phyloP scores from a whole-genome alignment of 2,888 invertebrate species.

The Protophormia terraenovae region DNA sequence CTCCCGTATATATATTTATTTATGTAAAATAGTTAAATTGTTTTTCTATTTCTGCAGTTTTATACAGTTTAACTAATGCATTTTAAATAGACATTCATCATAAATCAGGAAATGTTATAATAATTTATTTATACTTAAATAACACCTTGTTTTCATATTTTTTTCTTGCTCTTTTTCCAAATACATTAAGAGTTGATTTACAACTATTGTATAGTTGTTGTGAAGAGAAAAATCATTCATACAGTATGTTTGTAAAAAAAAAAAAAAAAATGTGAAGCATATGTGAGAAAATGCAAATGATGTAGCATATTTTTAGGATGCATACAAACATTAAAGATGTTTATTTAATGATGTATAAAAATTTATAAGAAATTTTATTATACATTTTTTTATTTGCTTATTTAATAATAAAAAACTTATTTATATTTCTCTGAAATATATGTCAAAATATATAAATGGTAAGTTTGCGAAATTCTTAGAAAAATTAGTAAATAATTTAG shows the following conservation, averaged over 20 bases:
- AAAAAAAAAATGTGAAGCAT: too few species aligned
- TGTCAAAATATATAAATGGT: too few species aligned
- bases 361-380: too few species aligned
- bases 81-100: constrained; percentile 47
- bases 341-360: not conserved
- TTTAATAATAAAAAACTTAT: not conserved
- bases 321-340: not conserved
- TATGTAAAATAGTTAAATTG: too few species aligned
- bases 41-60: not conserved
- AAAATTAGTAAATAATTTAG: too few species aligned
- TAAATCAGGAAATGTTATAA: constrained; percentile 52
- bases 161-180: not conserved
- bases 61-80: constrained; percentile 29
- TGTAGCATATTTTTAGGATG: constrained; percentile 15
- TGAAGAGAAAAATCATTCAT: not conserved
- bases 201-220: not conserved
- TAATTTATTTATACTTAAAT: constrained; percentile 54
- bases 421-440: too few species aligned
- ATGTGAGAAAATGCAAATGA: not conserved
- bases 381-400: not conserved
- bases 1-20: too few species aligned
- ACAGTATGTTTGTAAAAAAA: not conserved
- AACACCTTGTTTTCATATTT: constrained; percentile 44
- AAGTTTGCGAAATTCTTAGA: too few species aligned
- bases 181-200: not conserved